Evolutionary conservation across 1,140 invertebrate genomes (phyloP).

Genomic region (Sipha flava): DNA sequence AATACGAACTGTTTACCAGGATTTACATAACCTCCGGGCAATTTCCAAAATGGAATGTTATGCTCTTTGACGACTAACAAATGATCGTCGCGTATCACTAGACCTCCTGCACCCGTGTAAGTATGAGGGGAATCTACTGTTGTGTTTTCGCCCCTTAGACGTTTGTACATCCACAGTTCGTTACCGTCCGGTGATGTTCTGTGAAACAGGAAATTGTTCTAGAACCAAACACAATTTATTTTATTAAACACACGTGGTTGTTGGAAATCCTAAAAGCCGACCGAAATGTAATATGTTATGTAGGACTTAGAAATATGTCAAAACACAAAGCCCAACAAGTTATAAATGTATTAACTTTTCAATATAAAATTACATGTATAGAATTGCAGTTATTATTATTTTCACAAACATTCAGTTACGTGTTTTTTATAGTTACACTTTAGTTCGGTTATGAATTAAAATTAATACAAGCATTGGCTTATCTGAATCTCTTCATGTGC

Average conservation of each 20-base stretch:
- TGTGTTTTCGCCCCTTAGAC: neutral
- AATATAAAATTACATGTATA: neutral
- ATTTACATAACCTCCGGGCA: slow-evolving; percentile 85
- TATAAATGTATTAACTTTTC: slow-evolving; percentile 1
- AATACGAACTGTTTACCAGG: slow-evolving; percentile 50
- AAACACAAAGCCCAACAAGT: slow-evolving; percentile 13
- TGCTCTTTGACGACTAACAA: slow-evolving; percentile 34
- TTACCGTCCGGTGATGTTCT: slow-evolving; percentile 26
- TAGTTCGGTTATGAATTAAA: too few species aligned
- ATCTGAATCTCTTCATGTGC: too few species aligned
- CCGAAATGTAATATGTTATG: neutral
- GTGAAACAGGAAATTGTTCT: slow-evolving; percentile 30
- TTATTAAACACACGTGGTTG: neutral
- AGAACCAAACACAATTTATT: neutral
- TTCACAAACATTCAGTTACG: neutral
- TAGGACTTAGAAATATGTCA: neutral
- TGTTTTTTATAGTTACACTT: too few species aligned
- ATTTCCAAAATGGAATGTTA: slow-evolving; percentile 62
- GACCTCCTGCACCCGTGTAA: neutral
- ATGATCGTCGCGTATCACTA: slow-evolving; percentile 13
- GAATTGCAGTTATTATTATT: neutral
- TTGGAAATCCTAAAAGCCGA: neutral
- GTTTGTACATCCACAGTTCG: slow-evolving; percentile 31
- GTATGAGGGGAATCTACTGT: neutral
- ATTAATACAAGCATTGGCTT: too few species aligned